Base-by-base conservation (phyloP, 2,888 invertebrate genomes). In the Agrilus mali region DNA sequence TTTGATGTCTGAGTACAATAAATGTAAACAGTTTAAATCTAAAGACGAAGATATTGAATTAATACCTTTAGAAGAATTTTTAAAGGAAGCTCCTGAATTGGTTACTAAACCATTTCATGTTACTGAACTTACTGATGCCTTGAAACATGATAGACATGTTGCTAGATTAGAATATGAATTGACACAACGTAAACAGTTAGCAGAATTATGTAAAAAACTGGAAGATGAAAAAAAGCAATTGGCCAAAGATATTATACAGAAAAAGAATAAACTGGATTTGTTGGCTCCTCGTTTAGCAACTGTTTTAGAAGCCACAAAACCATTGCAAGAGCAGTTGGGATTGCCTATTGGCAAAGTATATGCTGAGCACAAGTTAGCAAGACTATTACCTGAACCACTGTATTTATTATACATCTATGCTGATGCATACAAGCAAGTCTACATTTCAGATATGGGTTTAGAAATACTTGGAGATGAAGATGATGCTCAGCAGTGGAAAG, bases 11-110 rank as follows among this genome's bases (percentile, higher is more conserved):
- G 95, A 96, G 74, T 90, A 92, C n/a, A 81, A 86, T 15, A 90
- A 92, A 59, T 95, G 95, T 60, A 75, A 92, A 46, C 89, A 94
- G 60, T 95, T 94, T 62, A 94, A 90, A 61, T 94, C 94, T 8
- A 88, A 89, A 64, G 93, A 95, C 74, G 90, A 94, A 67, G 84
- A 85, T 59, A 90, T 96, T 56, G 86, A 92, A 58, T 71, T 96
- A 40, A 84, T 96, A 2, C 67, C 86, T 0, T 73, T 86, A 40
- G 82, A 86, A 44, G 86, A 90, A 57, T 95, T 95, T 64, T 85
- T 83, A 58, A 71, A 73, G 55, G 77, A 83, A 62, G 90, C 92
- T 15, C 87, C 89, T 7, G 65, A 71, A 52, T 72, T 68, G n/a
- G 47, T 61, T 7, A 57, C 60, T 4, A 50, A 49, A 14, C 58